Evolutionary conservation across 2,888 invertebrate genomes (phyloP).

Genomic region (Phrixothrix hirtus): DNA sequence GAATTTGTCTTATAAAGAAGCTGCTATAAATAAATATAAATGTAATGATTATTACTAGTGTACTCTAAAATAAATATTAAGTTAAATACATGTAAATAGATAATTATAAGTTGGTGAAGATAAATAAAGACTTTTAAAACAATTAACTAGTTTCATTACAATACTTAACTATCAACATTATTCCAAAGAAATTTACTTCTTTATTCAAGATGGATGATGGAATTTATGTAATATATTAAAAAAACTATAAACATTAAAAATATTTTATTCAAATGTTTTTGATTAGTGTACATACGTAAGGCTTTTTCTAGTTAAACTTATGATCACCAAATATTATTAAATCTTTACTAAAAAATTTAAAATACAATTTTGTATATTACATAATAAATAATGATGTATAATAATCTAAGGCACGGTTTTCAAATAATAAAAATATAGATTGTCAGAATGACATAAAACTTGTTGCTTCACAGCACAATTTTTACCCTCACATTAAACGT

Average conservation of each 20-base stretch:
- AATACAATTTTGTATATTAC: constrained; percentile 22
- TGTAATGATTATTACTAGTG: too few relatives aligned
- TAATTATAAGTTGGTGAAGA: too few relatives aligned
- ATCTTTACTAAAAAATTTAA: constrained; percentile 14
- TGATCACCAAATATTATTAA: constrained; percentile 15
- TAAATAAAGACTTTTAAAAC: too few relatives aligned
- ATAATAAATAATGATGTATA: constrained; percentile 25
- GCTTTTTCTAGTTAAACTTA: constrained; percentile 15
- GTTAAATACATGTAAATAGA: too few relatives aligned
- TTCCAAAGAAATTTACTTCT: too few relatives aligned
- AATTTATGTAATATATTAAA: too few relatives aligned
- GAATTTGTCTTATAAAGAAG: too few relatives aligned
- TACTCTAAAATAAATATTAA: too few relatives aligned
- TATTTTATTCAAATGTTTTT: constrained; percentile 24
- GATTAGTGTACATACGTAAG: constrained; percentile 24
- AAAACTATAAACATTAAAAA: constrained; percentile 25
- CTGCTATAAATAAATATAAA: too few relatives aligned
- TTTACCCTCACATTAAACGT: constrained; percentile 10
- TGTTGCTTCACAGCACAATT: constrained; percentile 26
- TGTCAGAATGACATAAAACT: constrained; percentile 21
- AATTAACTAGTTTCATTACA: too few relatives aligned
- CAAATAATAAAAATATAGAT: constrained; percentile 26
- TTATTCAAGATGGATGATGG: too few relatives aligned
- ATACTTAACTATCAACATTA: too few relatives aligned
- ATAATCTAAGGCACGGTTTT: constrained; percentile 34